Conservation (phyloP, 2,113 vertebrate species). For the Oncorhynchus gorbuscha region DNA sequence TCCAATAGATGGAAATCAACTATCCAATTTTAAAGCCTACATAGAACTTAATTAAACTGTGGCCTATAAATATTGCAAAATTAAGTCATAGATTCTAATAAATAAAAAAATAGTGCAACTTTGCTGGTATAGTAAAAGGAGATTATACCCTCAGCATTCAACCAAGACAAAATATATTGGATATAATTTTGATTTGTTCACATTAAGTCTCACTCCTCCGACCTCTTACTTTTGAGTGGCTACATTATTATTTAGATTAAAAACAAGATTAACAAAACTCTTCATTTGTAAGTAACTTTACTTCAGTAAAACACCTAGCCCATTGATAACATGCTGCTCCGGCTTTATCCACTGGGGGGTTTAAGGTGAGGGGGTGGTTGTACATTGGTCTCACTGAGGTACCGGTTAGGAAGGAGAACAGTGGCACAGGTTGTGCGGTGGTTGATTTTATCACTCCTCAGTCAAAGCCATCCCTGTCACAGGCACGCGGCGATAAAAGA, state of each 20-base stretch:
- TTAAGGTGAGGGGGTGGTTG: neutral
- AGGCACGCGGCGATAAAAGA: constrained; percentile 84
- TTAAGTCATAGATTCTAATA: neutral
- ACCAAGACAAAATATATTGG: neutral
- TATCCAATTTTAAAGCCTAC: neutral
- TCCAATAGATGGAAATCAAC: neutral
- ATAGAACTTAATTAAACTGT: neutral
- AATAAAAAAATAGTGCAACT: neutral
- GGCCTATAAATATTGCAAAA: neutral
- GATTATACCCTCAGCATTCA: neutral
- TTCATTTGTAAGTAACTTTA: neutral
- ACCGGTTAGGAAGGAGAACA: neutral
- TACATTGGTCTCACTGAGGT: neutral
- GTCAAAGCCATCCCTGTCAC: constrained; percentile 35
- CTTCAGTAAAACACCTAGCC: neutral
- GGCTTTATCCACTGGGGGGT: neutral
- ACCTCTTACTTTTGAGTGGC: neutral
- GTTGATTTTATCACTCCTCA: constrained; percentile 33
- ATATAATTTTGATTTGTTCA: neutral
- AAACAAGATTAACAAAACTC: too few relatives aligned
- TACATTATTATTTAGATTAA: neutral
- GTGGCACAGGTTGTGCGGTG: neutral
- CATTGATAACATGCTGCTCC: neutral
- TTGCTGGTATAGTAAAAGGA: too few relatives aligned
- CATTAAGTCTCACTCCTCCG: neutral